These are phyloP conservation scores for Dinomys branickii DNA, from an alignment of 2,113 vertebrate genomes.

Conservation along the genomic window DNA sequence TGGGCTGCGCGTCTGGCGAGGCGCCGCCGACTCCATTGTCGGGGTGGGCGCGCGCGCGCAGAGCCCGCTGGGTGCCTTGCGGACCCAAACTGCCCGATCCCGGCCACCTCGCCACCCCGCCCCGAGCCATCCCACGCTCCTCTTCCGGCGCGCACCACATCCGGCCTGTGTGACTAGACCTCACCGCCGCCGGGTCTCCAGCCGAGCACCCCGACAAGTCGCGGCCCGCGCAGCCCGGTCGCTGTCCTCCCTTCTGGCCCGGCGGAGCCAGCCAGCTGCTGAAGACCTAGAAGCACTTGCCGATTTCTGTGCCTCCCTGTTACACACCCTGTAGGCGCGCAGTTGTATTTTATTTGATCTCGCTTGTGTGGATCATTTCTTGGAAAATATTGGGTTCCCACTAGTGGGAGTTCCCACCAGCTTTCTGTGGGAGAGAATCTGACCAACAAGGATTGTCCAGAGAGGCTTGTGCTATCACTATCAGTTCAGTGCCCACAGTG, in stretches of 20 bases:
- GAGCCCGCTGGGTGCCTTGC: neutral
- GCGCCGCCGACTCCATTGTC: neutral
- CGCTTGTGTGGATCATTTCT: neutral
- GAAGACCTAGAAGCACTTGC: neutral
- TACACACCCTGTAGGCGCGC: neutral
- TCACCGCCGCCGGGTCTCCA: neutral
- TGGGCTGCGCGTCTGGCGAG: neutral
- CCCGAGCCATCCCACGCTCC: neutral
- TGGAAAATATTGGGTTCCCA: neutral
- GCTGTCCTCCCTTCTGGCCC: rapidly evolving
- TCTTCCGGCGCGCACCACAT: slow-evolving; percentile 67
- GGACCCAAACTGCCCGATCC: neutral
- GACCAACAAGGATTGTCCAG: neutral
- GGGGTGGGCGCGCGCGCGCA: neutral
- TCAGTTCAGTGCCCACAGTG: neutral
- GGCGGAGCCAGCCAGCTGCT: neutral
- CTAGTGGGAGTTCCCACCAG: neutral
- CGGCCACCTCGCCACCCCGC: neutral
- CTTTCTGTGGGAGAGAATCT: neutral
- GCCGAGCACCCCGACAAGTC: neutral
- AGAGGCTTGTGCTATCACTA: neutral
- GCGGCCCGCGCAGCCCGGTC: neutral
- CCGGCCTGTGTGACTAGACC: slow-evolving; percentile 33
- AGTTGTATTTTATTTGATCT: neutral
- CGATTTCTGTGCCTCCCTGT: neutral